A percentile compares a stretch with the other conserved stretches of the same genome.
phyloP scores from a whole-genome alignment of 2,888 invertebrate species.

The Auanema freiburgensis region DNA sequence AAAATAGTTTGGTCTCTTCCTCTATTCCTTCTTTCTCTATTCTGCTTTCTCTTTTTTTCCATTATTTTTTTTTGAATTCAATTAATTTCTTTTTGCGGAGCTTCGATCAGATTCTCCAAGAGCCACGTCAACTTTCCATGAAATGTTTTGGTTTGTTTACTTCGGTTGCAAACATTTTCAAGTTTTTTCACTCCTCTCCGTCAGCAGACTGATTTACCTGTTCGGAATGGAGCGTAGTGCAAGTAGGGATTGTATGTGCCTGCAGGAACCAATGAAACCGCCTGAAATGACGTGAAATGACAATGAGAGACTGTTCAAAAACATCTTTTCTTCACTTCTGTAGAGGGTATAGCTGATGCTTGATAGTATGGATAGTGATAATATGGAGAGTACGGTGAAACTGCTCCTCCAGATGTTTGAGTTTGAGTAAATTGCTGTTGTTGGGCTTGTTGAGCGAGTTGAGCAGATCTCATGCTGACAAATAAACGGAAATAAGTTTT shows the following conservation, averaged over 20 bases:
- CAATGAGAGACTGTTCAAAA: not conserved
- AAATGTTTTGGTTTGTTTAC: too few relatives aligned
- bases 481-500: not conserved
- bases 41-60: too few relatives aligned
- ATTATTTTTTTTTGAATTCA: too few relatives aligned
- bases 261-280: not conserved
- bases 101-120: too few relatives aligned
- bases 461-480: conserved; percentile 13
- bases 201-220: too few relatives aligned
- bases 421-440: conserved; percentile 2
- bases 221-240: conserved; percentile 9
- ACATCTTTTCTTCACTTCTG: too few relatives aligned
- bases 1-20: too few relatives aligned
- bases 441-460: conserved; percentile 16
- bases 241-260: conserved; percentile 9
- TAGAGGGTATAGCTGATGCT: not conserved
- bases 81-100: too few relatives aligned
- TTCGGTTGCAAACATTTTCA: too few relatives aligned
- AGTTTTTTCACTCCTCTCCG: too few relatives aligned
- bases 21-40: too few relatives aligned
- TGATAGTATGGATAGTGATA: conserved; percentile 15
- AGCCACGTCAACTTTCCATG: too few relatives aligned
- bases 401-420: not conserved
- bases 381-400: conserved; percentile 10
- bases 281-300: not conserved